Evolutionary conservation across 2,113 vertebrate genomes (phyloP), one percentile per base, ranked within the genome.

Genomic region (Dipodomys merriami): DNA sequence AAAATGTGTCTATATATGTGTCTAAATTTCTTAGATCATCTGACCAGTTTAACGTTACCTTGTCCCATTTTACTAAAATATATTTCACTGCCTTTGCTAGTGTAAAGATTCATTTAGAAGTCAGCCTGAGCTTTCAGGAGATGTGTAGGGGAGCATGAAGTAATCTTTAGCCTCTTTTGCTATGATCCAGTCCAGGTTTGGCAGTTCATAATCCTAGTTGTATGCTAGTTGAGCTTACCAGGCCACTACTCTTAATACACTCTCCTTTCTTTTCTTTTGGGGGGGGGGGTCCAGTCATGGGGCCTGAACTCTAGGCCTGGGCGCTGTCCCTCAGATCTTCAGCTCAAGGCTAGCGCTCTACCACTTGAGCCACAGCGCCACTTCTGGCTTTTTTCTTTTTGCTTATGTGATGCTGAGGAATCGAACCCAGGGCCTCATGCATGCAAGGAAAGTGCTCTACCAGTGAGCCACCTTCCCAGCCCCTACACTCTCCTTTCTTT

Each of bases 31-130:
- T 88, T 71, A 74, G 15, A n/a, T 85, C n/a, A 33, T 80, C 65
- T 81, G 71, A 44, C 30, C 35, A 76, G 65, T 83, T 93, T 91
- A 72, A 78, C 91, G 49, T 35, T 35, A 57, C 19, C 30, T 76
- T 88, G n/a, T 23, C 10, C 10, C 3, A 44, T 7, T 77, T 91
- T 68, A n/a, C 39, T 27, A 62, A 33, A 84, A 39, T 76, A 53
- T 27, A 67, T 83, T 39, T 44, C 16, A 76, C 46, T 88, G 29
- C 29, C 80, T 83, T 90, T n/a, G 27, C 62, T 57, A n/a, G 68
- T 64, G 19, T 77, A 90, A 84, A 90, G 90, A 74, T 90, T 81
- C 79, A 49, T 76, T 57, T 74, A 93, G 78, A 27, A 33, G 27
- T 88, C 60, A 62, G 35, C 68, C 13, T 74, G 73, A 46, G 67